Evolutionary conservation across 2,113 vertebrate genomes (phyloP).

Genomic region (Naja naja): DNA sequence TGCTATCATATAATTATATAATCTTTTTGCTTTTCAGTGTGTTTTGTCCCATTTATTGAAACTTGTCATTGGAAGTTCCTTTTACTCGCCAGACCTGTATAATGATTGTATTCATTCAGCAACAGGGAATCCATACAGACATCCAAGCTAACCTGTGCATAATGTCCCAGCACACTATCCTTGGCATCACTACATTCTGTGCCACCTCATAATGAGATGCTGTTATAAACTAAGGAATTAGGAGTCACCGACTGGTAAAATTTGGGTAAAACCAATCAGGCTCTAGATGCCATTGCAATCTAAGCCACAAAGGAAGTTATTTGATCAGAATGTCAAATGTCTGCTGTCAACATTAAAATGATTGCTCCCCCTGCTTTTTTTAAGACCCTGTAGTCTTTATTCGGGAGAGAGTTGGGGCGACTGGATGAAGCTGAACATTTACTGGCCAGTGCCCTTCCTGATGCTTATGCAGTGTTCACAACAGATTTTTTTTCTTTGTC

Average conservation of each 20-base stretch:
- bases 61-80: not conserved
- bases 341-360: not conserved
- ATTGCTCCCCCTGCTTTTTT: not conserved
- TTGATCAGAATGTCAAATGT: not conserved
- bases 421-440: not conserved
- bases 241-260: not conserved
- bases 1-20: not conserved
- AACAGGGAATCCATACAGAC: not conserved
- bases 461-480: not conserved
- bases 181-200: constrained; percentile 19
- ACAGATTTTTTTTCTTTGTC: not conserved
- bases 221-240: not conserved
- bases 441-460: not conserved
- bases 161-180: not conserved
- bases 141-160: not conserved
- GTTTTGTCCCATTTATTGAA: not conserved
- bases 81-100: not conserved
- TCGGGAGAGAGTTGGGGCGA: not conserved
- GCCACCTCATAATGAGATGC: constrained; percentile 18
- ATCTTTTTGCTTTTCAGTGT: not conserved
- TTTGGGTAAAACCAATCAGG: not conserved
- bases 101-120: not conserved
- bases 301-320: not conserved
- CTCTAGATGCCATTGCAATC: not conserved
- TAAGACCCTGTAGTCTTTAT: not conserved